Percentiles rank a stretch among this genome's conserved stretches.
These are phyloP conservation scores for Empis stercorea DNA, from an alignment of 2,888 invertebrate genomes.

Conservation along the genomic window DNA sequence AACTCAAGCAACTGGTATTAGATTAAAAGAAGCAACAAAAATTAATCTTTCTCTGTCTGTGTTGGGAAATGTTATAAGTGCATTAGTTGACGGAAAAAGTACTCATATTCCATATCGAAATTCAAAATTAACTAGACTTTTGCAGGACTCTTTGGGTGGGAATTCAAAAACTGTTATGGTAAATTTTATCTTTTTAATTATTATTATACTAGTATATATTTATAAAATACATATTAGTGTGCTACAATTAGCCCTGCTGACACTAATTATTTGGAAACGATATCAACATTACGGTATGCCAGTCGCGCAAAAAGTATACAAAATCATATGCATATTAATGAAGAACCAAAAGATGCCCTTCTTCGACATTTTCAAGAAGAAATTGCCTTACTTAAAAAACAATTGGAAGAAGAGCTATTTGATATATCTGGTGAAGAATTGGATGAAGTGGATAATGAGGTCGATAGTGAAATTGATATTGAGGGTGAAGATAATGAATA, in stretches of 20 bases:
- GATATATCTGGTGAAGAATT: slow-evolving; percentile 31
- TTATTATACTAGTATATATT: background rate
- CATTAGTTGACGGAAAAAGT: slow-evolving; percentile 92
- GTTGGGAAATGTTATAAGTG: slow-evolving; percentile 95
- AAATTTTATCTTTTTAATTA: slow-evolving; percentile 22
- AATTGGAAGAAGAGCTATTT: slow-evolving; percentile 54
- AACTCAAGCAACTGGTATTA: slow-evolving; percentile 86
- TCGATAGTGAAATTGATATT: slow-evolving; percentile 38
- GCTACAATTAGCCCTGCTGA: slow-evolving; percentile 97
- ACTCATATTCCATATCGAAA: slow-evolving; percentile 97
- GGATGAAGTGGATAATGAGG: slow-evolving; percentile 40
- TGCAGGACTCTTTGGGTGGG: slow-evolving; percentile 95
- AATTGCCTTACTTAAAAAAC: slow-evolving; percentile 80
- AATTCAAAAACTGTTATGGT: slow-evolving; percentile 94
- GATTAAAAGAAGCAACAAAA: slow-evolving; percentile 93
- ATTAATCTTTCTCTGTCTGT: slow-evolving; percentile 96
- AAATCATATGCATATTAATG: slow-evolving; percentile 91
- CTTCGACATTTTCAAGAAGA: slow-evolving; percentile 92
- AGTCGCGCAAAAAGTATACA: slow-evolving; percentile 96
- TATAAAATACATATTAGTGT: slow-evolving; percentile 43
- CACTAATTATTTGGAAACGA: slow-evolving; percentile 91
- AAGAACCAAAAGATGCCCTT: slow-evolving; percentile 93
- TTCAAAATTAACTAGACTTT: slow-evolving; percentile 83
- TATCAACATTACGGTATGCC: slow-evolving; percentile 92
- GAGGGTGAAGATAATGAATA: slow-evolving; percentile 43